These are phyloP conservation scores for Pemphigus obesinymphae DNA, from an alignment of 1,140 invertebrate species.

Conservation along the genomic window DNA sequence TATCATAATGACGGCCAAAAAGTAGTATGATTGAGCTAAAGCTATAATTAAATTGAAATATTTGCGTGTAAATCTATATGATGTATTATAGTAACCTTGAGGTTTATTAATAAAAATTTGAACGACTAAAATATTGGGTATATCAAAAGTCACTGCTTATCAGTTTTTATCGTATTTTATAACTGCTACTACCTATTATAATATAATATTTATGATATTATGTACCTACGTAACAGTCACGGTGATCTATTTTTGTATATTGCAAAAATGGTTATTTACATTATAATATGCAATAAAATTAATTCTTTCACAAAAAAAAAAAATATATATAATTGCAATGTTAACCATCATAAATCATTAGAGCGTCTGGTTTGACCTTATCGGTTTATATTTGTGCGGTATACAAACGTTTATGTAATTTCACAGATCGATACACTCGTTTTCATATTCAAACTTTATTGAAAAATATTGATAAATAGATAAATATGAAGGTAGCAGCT, in stretches of 20 bases:
- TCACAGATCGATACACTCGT: background rate
- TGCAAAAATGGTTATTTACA: background rate
- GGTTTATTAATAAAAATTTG: background rate
- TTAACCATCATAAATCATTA: background rate
- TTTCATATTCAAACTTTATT: background rate
- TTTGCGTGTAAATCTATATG: background rate
- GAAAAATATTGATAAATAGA: no score
- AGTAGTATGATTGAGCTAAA: background rate
- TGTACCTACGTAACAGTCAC: background rate
- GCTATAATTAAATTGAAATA: background rate
- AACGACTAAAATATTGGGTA: background rate
- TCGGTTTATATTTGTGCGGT: background rate
- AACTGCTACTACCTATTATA: no score
- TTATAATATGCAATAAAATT: background rate
- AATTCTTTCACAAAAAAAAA: background rate
- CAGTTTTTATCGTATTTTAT: background rate
- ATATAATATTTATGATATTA: background rate
- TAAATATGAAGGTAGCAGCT: no score
- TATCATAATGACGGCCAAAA: background rate
- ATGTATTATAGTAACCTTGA: background rate
- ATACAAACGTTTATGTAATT: background rate
- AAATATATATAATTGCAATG: background rate
- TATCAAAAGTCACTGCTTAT: conserved; percentile 21
- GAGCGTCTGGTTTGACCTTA: background rate
- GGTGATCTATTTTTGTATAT: background rate